Evolutionary conservation across 2,113 vertebrate species (phyloP).

Genomic region (Corythornis vintsioides): DNA sequence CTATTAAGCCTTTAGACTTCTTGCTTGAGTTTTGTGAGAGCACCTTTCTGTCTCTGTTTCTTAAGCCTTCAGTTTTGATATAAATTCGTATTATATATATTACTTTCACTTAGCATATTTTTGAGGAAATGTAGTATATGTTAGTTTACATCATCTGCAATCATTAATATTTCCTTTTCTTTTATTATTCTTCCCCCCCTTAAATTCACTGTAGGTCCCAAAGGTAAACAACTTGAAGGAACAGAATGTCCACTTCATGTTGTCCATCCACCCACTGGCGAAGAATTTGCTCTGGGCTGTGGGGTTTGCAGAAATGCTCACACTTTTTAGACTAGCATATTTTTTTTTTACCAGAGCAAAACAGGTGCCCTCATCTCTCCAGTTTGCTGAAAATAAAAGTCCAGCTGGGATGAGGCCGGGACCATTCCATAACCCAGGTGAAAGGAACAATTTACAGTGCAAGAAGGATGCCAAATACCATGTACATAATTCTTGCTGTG

Average conservation of each 20-base stretch:
- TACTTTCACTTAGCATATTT: neutral
- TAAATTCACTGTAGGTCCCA: slow-evolving; percentile 85
- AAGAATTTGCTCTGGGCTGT: slow-evolving; percentile 97
- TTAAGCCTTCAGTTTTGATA: neutral
- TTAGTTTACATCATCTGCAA: neutral
- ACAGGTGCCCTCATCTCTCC: slow-evolving; percentile 71
- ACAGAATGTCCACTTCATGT: slow-evolving; percentile 98
- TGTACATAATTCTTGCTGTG: slow-evolving; percentile 84
- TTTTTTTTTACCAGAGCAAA: slow-evolving; percentile 65
- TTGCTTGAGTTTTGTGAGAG: neutral
- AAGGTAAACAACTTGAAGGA: slow-evolving; percentile 98
- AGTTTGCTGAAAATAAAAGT: slow-evolving; percentile 67
- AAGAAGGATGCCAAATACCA: slow-evolving; percentile 81
- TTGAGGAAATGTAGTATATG: neutral
- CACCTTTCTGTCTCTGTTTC: neutral
- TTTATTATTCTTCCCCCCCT: neutral
- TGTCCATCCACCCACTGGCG: slow-evolving; percentile 95
- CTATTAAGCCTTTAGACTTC: neutral
- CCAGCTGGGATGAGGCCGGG: slow-evolving; percentile 78
- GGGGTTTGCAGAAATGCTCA: slow-evolving; percentile 99
- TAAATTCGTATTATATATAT: neutral
- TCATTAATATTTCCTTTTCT: neutral
- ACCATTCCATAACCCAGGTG: slow-evolving; percentile 80
- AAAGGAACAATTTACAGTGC: slow-evolving; percentile 77
- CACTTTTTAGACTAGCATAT: slow-evolving; percentile 87